Conservation (phyloP, 2,113 vertebrate species). For the Hippocampus barbouri region DNA sequence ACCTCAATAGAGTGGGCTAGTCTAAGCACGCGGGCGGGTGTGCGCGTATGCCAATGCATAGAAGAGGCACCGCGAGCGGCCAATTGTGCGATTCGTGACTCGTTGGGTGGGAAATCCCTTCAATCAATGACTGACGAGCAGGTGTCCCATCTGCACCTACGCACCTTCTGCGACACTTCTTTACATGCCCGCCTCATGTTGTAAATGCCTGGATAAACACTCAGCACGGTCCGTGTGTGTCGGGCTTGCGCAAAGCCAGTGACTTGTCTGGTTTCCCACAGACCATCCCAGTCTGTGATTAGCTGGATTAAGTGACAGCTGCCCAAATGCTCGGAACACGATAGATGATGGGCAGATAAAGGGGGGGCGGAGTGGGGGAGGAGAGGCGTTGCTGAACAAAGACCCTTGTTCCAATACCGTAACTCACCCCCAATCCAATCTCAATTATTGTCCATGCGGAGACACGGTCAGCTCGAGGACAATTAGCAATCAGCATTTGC, state of each 20-base stretch:
- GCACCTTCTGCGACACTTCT: slow-evolving; percentile 14
- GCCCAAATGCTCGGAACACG: slow-evolving; percentile 73
- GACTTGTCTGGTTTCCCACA: slow-evolving; percentile 70
- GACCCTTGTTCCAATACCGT: slow-evolving; percentile 68
- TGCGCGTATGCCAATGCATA: slow-evolving; percentile 35
- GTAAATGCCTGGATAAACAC: slow-evolving; percentile 42
- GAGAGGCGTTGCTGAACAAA: slow-evolving; percentile 68
- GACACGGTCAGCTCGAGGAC: slow-evolving; percentile 55
- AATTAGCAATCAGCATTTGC: slow-evolving; percentile 64
- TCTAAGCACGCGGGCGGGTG: slow-evolving; percentile 50
- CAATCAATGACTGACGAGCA: slow-evolving; percentile 9
- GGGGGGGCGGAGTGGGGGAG: slow-evolving; percentile 58
- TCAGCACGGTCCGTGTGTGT: slow-evolving; percentile 23
- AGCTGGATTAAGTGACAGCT: slow-evolving; percentile 83
- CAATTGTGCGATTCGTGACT: slow-evolving; percentile 14
- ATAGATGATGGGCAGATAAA: slow-evolving; percentile 66
- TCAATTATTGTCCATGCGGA: slow-evolving; percentile 57
- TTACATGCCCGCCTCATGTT: slow-evolving; percentile 28
- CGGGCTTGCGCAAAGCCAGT: slow-evolving; percentile 47
- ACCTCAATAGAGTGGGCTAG: slow-evolving; percentile 47
- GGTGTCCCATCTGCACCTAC: slow-evolving; percentile 16
- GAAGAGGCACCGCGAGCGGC: slow-evolving; percentile 22
- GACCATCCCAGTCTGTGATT: slow-evolving; percentile 71
- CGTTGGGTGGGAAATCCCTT: not conserved
- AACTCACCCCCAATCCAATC: slow-evolving; percentile 63